Base-by-base conservation (phyloP, 2,797 vertebrate genomes). In the Coranthus polyacanthus region DNA sequence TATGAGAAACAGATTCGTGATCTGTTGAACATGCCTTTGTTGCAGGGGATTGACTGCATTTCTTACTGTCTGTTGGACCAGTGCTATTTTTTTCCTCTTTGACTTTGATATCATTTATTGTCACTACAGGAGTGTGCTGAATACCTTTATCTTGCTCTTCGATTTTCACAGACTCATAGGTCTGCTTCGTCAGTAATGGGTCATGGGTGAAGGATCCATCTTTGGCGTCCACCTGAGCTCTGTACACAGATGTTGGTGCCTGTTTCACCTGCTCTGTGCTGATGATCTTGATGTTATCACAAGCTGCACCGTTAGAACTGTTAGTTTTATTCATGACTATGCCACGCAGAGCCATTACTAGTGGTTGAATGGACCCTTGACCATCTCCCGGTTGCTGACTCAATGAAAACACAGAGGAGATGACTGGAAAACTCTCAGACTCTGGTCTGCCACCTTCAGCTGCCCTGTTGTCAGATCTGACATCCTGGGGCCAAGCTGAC, bases 371-470 rank as follows among this genome's bases (percentile, higher is more conserved):
- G 55, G 87, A 55, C 24, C 84, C 81, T 57, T 90, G 85, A 12
- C 20, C 59, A 0, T 78, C 81, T 38, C 83, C 79, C 1, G 79
- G 73, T 45, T 91, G 82, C 22, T 89, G 84, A 55, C 96, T 95
- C 60, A 99, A 89, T 6, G 97, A 98, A 90, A 98, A 98, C 4
- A 99, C 97, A 5, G 96, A 97, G 0, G 96, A 98, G 91, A 99
- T 99, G 56, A 99, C 85, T 0, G 97, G 97, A 53, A 97, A 95
- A 1, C 95, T 92, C 52, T 88, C 84, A 4, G 87, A 37, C 29
- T 74, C 77, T 2, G 59, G 18, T n/a, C 44, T 3, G 0, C 79
- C 65, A 42, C 54, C 36, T 11, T 84, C 59, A 37, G 54, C 57
- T 9, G 52, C 46, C 39, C 47, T 42, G 1, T 71, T 64, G 0